These are phyloP conservation scores for Drosophila pseudoananassae DNA, from an alignment of 1,140 invertebrate genomes.

Conservation along the genomic window DNA sequence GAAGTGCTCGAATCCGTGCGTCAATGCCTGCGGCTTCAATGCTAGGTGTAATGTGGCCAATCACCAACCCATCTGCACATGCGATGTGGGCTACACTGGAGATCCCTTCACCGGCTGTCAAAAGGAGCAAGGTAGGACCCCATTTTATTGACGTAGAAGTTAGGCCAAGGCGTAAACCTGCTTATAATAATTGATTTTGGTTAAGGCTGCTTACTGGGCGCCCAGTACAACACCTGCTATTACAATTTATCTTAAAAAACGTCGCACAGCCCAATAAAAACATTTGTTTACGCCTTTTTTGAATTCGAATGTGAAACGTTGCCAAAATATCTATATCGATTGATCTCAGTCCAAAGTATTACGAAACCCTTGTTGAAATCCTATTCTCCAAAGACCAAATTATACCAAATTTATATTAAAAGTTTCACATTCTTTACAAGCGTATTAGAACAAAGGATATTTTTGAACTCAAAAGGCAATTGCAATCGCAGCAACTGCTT, in stretches of 20 bases:
- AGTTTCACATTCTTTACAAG: constrained; percentile 58
- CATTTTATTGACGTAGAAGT: constrained; percentile 42
- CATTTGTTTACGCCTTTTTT: constrained; percentile 55
- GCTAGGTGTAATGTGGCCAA: constrained; percentile 89
- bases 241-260: constrained; percentile 15
- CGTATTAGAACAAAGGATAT: constrained; percentile 43
- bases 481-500: constrained; percentile 33
- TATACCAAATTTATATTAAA: background rate
- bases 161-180: constrained; percentile 68
- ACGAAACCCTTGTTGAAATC: constrained; percentile 8
- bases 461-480: constrained; percentile 6
- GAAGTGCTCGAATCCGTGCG: constrained; percentile 89
- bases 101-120: constrained; percentile 91
- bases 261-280: constrained; percentile 24
- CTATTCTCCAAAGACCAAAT: constrained; percentile 1
- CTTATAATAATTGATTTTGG: constrained; percentile 37
- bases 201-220: constrained; percentile 50
- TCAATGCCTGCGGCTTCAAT: constrained; percentile 89
- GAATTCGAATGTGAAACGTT: constrained; percentile 55
- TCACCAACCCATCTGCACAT: constrained; percentile 89
- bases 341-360: constrained; percentile 1
- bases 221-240: constrained; percentile 38
- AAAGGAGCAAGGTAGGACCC: constrained; percentile 85
- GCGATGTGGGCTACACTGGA: constrained; percentile 89
- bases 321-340: background rate